Conservation (phyloP, 2,113 vertebrate species). For the Excalfactoria chinensis region DNA sequence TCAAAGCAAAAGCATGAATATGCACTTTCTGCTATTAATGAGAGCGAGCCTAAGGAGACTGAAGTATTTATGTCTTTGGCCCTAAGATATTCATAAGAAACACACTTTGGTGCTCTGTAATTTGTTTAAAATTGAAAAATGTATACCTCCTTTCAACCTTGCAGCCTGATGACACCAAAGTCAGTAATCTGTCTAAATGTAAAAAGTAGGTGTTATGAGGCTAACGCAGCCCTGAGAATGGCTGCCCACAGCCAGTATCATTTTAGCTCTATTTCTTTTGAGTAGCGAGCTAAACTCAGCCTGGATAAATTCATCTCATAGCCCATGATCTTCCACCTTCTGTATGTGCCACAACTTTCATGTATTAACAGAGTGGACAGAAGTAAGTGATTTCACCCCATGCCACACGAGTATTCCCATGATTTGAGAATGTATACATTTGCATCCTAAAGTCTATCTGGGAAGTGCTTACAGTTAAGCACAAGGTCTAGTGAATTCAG, state of each 20-base stretch:
- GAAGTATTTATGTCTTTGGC: not conserved
- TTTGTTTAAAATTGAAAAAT: not conserved
- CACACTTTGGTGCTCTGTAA: not conserved
- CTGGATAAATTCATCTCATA: not conserved
- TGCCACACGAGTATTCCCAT: not conserved
- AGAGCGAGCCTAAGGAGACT: not conserved
- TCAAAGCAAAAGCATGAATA: not conserved
- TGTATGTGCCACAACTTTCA: not conserved
- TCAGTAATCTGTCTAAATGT: not conserved
- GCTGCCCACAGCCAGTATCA: fast-evolving
- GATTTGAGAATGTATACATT: not conserved
- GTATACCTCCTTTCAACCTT: not conserved
- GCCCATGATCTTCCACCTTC: not conserved
- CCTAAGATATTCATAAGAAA: not conserved
- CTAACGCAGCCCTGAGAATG: fast-evolving
- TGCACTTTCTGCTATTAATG: not conserved
- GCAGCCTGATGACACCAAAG: not conserved
- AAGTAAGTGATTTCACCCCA: not conserved
- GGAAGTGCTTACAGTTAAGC: not conserved
- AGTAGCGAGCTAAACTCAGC: not conserved
- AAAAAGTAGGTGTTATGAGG: not conserved
- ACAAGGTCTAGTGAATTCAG: not conserved
- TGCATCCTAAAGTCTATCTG: not conserved
- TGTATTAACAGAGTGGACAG: fast-evolving
- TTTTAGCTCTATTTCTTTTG: not conserved